phyloP scores from a whole-genome alignment of 2,888 invertebrate genomes.

The Pasiphila rectangulata region DNA sequence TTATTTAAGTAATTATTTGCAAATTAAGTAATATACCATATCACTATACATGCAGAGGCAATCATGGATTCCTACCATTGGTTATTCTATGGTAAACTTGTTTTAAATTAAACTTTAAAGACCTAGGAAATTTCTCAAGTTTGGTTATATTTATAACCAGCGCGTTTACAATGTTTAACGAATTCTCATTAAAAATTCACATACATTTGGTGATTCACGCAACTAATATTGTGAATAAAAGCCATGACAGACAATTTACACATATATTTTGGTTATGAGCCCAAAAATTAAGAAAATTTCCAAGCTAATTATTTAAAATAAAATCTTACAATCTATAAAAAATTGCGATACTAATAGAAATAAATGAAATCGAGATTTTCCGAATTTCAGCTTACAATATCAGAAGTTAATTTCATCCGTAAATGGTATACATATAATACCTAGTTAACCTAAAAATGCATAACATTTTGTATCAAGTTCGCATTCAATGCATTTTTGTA shows the following conservation, averaged over 20 bases:
- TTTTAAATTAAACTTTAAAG: neutral
- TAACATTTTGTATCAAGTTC: constrained; percentile 20
- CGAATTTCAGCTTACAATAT: neutral
- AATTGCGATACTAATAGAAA: neutral
- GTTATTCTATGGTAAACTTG: constrained; percentile 24
- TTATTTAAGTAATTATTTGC: constrained; percentile 50
- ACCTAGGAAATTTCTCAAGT: neutral
- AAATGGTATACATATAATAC: constrained; percentile 1
- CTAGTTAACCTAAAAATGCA: constrained; percentile 29
- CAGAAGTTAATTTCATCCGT: neutral
- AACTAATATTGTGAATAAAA: constrained; percentile 7
- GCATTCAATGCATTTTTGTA: constrained; percentile 17
- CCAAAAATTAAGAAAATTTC: neutral
- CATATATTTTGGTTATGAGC: neutral
- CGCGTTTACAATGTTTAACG: too few species aligned
- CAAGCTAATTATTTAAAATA: neutral
- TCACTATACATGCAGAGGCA: constrained; percentile 12
- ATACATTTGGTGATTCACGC: constrained; percentile 42
- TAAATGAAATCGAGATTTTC: constrained; percentile 4
- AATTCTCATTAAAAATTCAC: constrained; percentile 33
- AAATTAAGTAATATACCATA: constrained; percentile 50
- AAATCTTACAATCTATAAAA: neutral
- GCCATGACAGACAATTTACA: constrained; percentile 1
- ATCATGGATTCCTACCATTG: neutral
- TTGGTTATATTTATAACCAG: neutral